Base-by-base conservation (phyloP, 2,113 vertebrate species). In the Aptenodytes patagonicus region DNA sequence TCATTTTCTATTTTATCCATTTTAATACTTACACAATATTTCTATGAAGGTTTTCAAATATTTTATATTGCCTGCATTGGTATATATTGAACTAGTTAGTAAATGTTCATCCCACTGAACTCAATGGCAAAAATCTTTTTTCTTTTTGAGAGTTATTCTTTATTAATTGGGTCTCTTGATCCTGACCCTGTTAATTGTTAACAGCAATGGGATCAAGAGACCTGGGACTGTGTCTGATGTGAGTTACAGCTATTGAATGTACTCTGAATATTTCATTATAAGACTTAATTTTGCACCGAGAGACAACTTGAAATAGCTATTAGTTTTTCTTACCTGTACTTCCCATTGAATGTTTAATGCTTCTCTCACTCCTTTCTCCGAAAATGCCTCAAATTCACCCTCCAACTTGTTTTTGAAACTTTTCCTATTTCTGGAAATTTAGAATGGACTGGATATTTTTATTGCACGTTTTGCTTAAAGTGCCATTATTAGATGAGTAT, bases 171-270 rank as follows among this genome's bases (percentile, higher is more conserved):
- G 64, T 42, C 82, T 95, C 92, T 86, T 91, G 57, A 94, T 96
- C 87, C 49, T 80, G 85, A 79, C 88, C 75, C 82, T 90, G 71
- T 92, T 96, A 96, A 96, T 93, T 95, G 95, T 95, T 96, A 96
- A 95, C 93, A 93, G 92, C 58, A 90, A 80, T 92, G 85, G 83
- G 81, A 91, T 91, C 8, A 0, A 91, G 94, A 95, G 87, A 94
- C 66, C 75, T 82, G 84, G 66, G 91, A 77, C 70, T 69, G 17
- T 89, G 49, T 91, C 93, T 83, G 83, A 87, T 93, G 84, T 54
- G 70, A 91, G 81, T 70, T 89, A 81, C 81, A 93, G 73, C n/a
- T 54, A n/a, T n/a, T 91, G 73, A 95, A 90, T 85, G 76, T 83
- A 83, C 49, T 65, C 87, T 91, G 81, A 93, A 96, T 95, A 87